phyloP scores from a whole-genome alignment of 2,113 vertebrate genomes.

The Phycodurus eques region DNA sequence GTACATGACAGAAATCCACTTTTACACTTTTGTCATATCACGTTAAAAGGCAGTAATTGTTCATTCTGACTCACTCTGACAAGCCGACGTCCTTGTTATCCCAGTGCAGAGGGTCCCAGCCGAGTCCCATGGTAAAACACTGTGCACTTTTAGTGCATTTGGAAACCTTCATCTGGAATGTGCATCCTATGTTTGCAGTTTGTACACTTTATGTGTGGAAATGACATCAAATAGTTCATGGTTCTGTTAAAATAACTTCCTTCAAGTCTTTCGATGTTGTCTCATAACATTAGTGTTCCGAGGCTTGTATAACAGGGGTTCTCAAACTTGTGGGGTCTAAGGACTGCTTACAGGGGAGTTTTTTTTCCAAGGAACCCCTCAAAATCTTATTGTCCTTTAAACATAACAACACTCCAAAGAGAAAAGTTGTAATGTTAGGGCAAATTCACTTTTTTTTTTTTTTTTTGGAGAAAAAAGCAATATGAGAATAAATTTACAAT shows the following conservation, averaged over 20 bases:
- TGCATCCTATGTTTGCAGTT: constrained; percentile 44
- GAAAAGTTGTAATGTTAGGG: too few relatives aligned
- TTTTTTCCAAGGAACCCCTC: not conserved
- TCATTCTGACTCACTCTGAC: constrained; percentile 36
- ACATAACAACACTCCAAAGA: too few relatives aligned
- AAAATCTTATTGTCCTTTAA: too few relatives aligned
- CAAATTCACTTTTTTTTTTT: too few relatives aligned
- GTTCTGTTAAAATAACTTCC: constrained; percentile 2
- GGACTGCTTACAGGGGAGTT: too few relatives aligned
- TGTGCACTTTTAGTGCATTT: constrained; percentile 37
- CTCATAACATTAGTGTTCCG: constrained; percentile 40
- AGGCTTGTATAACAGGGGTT: constrained; percentile 13
- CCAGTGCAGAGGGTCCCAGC: constrained; percentile 73
- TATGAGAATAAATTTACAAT: too few relatives aligned
- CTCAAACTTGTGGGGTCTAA: not conserved
- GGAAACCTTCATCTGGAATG: constrained; percentile 54
- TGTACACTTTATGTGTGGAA: constrained; percentile 27
- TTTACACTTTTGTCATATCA: not conserved
- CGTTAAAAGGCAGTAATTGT: not conserved
- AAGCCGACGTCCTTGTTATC: constrained; percentile 61
- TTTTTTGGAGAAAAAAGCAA: too few relatives aligned
- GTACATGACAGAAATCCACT: constrained; percentile 59
- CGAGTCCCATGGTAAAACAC: constrained; percentile 77
- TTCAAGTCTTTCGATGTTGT: constrained; percentile 4
- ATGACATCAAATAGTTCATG: not conserved